Base-by-base conservation (phyloP, 1,140 invertebrate genomes). In the Archivesica marissinica region DNA sequence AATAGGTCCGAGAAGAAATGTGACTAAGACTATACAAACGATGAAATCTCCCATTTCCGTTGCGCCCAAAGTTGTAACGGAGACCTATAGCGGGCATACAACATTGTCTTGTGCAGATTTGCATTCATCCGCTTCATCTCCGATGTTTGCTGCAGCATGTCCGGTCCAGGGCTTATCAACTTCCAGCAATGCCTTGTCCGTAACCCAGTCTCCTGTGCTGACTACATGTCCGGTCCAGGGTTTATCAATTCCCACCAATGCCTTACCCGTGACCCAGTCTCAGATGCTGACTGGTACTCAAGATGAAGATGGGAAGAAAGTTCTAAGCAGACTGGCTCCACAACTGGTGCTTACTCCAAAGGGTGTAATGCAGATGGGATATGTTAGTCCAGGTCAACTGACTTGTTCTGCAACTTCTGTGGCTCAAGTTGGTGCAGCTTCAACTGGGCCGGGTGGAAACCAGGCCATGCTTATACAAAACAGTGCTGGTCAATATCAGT, bases 1-100 rank as follows among this genome's bases (percentile, higher is more conserved):
- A 9, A 84, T 92, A 6, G 85, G 86, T 2, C 88, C 87, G 33
- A 77, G 88, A 30, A 89, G 88, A 68, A 88, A 88, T 70, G 87
- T 91, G 15, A 90, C 89, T 23, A 78, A 88, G 23, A 90, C 89
- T 2, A 89, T 89, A 61, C 88, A 89, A 54, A 88, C 84, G 17
- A 92, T 86, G 64, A 92, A 90, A 47, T 87, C 85, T 30, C 90
- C 91, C 15, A 92, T 92, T 41, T 79, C 89, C 25, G 87, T 87
- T n/a, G 75, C 87, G 11, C 76, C 84, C 25, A 87, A 84, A 64
- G 66, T 88, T 33, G 70, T 82, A 7, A 77, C 85, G 39, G 33
- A 85, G 33, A 72, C 54, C 44, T 83, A 68, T 33, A 70, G 80
- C 23, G 70, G 68, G 15, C 61, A 64, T 20, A 64, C 80, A 23